Conservation (phyloP, 2,113 vertebrate genomes). For the Ictalurus punctatus region DNA sequence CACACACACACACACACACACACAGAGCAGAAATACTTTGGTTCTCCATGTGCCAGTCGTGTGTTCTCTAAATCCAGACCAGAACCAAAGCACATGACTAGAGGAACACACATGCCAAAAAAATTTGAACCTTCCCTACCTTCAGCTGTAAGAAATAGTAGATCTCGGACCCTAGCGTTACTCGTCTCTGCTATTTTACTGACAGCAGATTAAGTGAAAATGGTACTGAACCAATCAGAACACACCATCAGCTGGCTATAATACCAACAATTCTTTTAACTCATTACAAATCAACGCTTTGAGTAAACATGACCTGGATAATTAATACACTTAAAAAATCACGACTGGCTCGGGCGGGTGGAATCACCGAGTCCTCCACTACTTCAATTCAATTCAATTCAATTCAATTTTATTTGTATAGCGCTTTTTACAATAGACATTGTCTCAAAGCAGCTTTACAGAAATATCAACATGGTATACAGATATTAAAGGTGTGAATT, state of each 20-base stretch:
- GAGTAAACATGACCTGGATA: background rate
- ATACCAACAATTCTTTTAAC: background rate
- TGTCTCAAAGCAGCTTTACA: no score
- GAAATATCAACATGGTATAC: no score
- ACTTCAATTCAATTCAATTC: no score
- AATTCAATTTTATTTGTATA: no score
- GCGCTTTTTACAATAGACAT: no score
- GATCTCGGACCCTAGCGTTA: background rate
- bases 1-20: slow-evolving; percentile 28
- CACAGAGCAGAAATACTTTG: slow-evolving; percentile 11
- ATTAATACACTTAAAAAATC: background rate
- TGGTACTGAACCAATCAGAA: background rate
- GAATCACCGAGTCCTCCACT: background rate
- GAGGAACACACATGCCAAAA: background rate
- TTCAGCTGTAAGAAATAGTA: background rate
- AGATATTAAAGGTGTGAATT: no score
- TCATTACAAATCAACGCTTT: background rate
- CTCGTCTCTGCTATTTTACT: background rate
- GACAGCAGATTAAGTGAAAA: background rate
- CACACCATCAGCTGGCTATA: background rate
- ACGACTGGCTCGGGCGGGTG: background rate
- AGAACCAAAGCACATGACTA: slow-evolving; percentile 4
- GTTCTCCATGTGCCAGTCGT: background rate
- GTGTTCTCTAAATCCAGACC: slow-evolving; percentile 1
- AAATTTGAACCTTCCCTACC: background rate